Conservation (phyloP, 2,888 invertebrate species). For the Drosophila glabriapex region DNA sequence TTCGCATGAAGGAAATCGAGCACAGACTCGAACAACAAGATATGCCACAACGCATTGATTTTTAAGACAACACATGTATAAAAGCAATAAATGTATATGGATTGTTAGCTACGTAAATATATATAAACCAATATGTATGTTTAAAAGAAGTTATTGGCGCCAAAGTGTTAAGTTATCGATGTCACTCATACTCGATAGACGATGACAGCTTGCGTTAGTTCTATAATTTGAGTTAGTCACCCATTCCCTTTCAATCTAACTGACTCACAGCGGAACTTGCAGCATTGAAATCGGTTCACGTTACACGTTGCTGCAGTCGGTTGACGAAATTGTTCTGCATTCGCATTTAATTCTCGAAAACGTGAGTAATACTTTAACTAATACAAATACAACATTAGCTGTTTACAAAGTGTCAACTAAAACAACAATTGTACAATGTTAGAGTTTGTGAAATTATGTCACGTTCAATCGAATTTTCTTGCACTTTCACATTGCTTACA, state of each 20-base stretch:
- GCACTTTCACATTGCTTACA: slow-evolving; percentile 66
- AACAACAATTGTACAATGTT: slow-evolving; percentile 7
- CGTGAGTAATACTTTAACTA: slow-evolving; percentile 64
- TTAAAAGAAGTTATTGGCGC: slow-evolving; percentile 7
- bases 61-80: slow-evolving; percentile 32
- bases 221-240: not conserved
- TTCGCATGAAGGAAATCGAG: slow-evolving; percentile 79
- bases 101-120: slow-evolving; percentile 10
- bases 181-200: not conserved
- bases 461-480: slow-evolving; percentile 33
- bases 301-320: slow-evolving; percentile 73
- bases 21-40: slow-evolving; percentile 64
- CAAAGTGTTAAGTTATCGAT: not conserved
- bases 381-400: not conserved
- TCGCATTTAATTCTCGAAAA: slow-evolving; percentile 56
- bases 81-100: not conserved
- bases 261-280: slow-evolving; percentile 37
- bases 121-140: not conserved
- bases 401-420: slow-evolving; percentile 7
- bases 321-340: slow-evolving; percentile 71
- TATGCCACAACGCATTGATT: slow-evolving; percentile 47
- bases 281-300: slow-evolving; percentile 42
- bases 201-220: not conserved
- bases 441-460: slow-evolving; percentile 41
- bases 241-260: not conserved